Base-by-base conservation (phyloP, 2,797 vertebrate species). In the Oreonectes daqikongensis region DNA sequence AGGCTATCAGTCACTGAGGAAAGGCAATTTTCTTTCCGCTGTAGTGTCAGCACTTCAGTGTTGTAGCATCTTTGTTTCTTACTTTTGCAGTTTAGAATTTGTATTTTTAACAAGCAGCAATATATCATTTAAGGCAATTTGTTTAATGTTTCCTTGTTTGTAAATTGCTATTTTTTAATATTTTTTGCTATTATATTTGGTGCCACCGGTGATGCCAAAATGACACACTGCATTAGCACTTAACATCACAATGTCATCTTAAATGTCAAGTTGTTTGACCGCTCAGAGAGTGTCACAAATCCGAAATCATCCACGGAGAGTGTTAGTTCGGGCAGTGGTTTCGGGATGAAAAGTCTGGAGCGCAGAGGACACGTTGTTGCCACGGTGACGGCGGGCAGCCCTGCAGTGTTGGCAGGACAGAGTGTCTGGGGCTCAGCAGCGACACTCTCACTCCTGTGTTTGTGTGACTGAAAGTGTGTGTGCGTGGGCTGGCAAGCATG, bases 401-500 rank as follows among this genome's bases (percentile, higher is more conserved):
- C 88, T 84, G 89, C 89, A 84, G 86, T 87, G 85, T 82, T 87
- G 88, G 86, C 87, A 83, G 63, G 77, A 71, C 67, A 64, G 82
- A 73, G 68, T 53, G 73, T 67, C 26, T 77, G 79, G 70, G 79
- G 69, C 72, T 68, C 69, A 77, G 73, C 53, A 72, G 78, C 69
- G 67, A 77, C 73, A 79, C 84, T 79, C 60, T 48, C 66, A 77
- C 82, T 77, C 44, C 63, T 61, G 24, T 82, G 79, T 81, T 72
- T 77, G 72, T 72, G 79, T 64, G 85, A 53, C 57, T 77, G 69
- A 72, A 71, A 69, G 73, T 67, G 69, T 77, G 28, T 75, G 67
- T 72, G 79, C 79, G 42, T 48, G n/a, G 28, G 44, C 30, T 69
- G 42, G 72, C 70, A 77, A 48, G 59, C 84, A 83, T 79, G 75